phyloP scores from a whole-genome alignment of 2,888 invertebrate species.

The Aspidiotus destructor region DNA sequence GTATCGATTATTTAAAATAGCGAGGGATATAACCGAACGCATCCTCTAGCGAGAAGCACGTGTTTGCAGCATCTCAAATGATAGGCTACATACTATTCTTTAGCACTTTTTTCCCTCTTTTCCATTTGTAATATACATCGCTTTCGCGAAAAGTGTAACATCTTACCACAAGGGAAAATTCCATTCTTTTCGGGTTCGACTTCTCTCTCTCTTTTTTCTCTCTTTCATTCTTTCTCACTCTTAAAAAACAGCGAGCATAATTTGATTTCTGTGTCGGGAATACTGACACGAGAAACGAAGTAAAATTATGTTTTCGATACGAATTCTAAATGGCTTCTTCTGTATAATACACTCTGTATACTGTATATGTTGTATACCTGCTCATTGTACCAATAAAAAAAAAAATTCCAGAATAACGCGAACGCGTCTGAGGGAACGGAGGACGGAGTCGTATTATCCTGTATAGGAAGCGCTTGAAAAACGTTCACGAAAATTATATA shows the following conservation, averaged over 20 bases:
- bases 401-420: neutral
- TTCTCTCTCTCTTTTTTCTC: neutral
- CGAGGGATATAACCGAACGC: neutral
- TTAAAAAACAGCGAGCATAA: neutral
- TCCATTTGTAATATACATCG: neutral
- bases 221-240: neutral
- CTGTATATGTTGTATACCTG: neutral
- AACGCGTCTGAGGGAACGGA: neutral
- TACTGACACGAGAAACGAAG: neutral
- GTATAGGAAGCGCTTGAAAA: neutral
- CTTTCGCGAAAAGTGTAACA: neutral
- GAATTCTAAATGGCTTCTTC: neutral
- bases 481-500: neutral
- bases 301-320: constrained; percentile 4
- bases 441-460: too few relatives aligned
- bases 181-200: neutral
- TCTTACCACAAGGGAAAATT: constrained; percentile 1
- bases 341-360: neutral
- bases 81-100: neutral
- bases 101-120: neutral
- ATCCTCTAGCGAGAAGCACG: neutral
- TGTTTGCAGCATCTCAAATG: neutral
- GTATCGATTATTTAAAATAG: constrained; percentile 31
- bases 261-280: constrained; percentile 3
- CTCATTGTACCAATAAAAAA: neutral